phyloP scores from a whole-genome alignment of 2,113 vertebrate species.

The Hippocampus barbouri region DNA sequence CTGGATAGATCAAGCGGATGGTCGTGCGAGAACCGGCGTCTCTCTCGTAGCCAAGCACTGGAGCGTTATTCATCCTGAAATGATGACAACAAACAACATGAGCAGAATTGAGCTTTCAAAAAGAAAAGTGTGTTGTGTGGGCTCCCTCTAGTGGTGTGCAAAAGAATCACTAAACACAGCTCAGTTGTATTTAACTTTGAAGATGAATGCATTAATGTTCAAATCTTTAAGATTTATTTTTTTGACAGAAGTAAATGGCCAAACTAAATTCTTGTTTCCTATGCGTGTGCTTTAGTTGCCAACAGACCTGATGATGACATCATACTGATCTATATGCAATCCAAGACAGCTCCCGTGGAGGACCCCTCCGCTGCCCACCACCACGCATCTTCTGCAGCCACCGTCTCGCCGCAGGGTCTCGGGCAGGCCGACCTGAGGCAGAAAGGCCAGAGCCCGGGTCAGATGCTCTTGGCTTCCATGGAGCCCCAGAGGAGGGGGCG shows the following conservation, averaged over 20 bases:
- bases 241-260: no score
- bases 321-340: conserved; percentile 74
- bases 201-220: not conserved
- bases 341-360: conserved; percentile 73
- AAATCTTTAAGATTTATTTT: no score
- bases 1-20: conserved; percentile 75
- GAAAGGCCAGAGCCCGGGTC: conserved; percentile 46
- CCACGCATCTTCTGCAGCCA: conserved; percentile 69
- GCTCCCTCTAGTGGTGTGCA: not conserved
- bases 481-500: conserved; percentile 70
- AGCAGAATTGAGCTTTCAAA: not conserved
- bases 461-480: conserved; percentile 62
- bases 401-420: conserved; percentile 23
- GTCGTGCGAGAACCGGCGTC: conserved; percentile 75
- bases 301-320: conserved; percentile 73
- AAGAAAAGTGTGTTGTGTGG: no score
- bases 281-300: not conserved
- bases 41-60: conserved; percentile 69
- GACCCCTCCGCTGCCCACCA: conserved; percentile 74
- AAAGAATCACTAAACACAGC: not conserved
- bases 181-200: not conserved
- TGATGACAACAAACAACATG: not conserved
- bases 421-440: conserved; percentile 64
- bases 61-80: conserved; percentile 74
- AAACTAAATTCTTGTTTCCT: no score